A percentile compares a stretch with the other conserved stretches of the same genome.
Conservation (phyloP, 2,797 vertebrate species). For the Coregonus suidteri region DNA sequence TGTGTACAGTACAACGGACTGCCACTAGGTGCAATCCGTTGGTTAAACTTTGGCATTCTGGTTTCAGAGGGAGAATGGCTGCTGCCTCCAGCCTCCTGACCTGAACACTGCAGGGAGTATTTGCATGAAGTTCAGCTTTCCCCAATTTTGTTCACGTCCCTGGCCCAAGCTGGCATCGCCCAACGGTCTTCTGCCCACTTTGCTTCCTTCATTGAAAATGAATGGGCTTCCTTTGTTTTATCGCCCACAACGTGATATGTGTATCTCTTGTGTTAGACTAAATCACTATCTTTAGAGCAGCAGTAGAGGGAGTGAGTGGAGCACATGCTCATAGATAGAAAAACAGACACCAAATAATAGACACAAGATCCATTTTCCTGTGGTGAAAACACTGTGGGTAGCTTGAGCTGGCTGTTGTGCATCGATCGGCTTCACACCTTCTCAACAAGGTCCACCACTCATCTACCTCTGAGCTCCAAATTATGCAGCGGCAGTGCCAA, state of each 20-base stretch:
- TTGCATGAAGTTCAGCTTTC: too few relatives aligned
- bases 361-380: slow-evolving; percentile 2
- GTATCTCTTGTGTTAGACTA: too few relatives aligned
- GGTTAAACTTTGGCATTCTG: neutral
- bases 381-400: slow-evolving; percentile 21
- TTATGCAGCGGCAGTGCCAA: slow-evolving; percentile 55
- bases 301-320: neutral
- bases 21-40: neutral
- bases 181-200: too few relatives aligned
- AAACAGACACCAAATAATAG: neutral
- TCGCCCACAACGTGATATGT: too few relatives aligned
- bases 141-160: too few relatives aligned
- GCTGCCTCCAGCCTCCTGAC: neutral
- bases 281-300: neutral
- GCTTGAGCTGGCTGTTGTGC: slow-evolving; percentile 31
- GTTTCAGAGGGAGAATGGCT: neutral
- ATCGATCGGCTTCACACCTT: slow-evolving; percentile 70
- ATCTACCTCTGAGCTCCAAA: slow-evolving; percentile 61
- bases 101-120: neutral
- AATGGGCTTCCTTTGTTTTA: too few relatives aligned
- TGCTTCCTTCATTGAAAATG: too few relatives aligned
- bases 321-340: neutral
- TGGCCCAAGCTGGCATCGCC: too few relatives aligned
- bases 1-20: too few relatives aligned
- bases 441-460: slow-evolving; percentile 60